Evolutionary conservation across 2,113 vertebrate species (phyloP), one percentile per base, ranked within the genome.

Genomic region (Arothron firmamentum): DNA sequence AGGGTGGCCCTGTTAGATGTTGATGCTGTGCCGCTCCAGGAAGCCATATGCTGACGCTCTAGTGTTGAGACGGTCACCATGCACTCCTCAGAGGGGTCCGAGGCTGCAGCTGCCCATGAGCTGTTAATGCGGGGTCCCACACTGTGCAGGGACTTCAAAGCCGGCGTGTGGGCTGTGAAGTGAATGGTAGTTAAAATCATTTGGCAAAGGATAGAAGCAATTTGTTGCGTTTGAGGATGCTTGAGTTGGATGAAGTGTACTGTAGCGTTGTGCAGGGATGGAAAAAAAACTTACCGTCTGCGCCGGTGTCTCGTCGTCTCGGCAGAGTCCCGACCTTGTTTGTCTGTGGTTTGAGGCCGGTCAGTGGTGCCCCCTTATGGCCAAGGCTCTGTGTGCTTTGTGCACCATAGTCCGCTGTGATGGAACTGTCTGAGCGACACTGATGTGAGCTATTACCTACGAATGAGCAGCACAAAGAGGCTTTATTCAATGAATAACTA

Each of bases 21-120:
- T 43, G 47, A 49, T 49, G 86, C 50, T 1, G 85, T 79, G 65
- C 84, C 82, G 47, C 82, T 83, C 90, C 88, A 91, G 72, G 88
- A 82, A 47, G 83, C 85, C 85, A 88, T 82, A 78, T 91, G 88
- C 70, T 91, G 88, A 19, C 83, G 72, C 75, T 91, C 88, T 76
- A 91, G 81, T 1, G 88, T 89, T n/a, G 90, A 91, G 60, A 91
- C 87, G 3, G 84, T 87, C 67, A 88, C 90, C 86, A 91, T 87
- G 80, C 88, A 91, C 85, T 91, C 90, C 34, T 91, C 88, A 13
- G 88, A 81, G 54, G 81, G 73, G 63, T 88, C 85, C 2, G 87
- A 82, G 56, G 81, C 74, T 23, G 77, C 71, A 62, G 84, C 79
- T 43, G 80, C 85, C 88, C 89, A 90, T 17, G 87, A 85, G 73